Evolutionary conservation across 1,140 invertebrate genomes (phyloP), one percentile per base, ranked within the genome.

Genomic region (Paralvinella palmiformis): DNA sequence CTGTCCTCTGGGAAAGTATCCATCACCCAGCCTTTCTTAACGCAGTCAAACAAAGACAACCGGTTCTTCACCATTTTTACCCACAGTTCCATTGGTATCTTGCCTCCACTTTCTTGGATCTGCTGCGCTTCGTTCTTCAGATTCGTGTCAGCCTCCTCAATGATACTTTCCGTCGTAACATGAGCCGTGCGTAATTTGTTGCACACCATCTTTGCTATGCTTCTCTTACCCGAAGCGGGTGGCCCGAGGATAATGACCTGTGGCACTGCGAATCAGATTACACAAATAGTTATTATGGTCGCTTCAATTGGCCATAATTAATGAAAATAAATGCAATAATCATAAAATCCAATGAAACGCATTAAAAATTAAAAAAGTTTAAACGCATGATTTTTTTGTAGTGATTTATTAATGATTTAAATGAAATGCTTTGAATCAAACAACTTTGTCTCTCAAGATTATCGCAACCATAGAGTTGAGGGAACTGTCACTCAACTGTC

Each of bases 1-100:
- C 77, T 66, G 7, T 74, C 78, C 58, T 77, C 69, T 5, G 79
- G 79, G 67, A 81, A 80, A 27, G 74, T 73, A 61, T 78, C 78
- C 65, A 81, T 60, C 7, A 81, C 72, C 76, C 77, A 81, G 22
- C 80, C 80, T 59, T 78, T 77, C 59, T 76, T 77, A 7, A 75
- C 70, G 69, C 75, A 77, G 63, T 81, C 80, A 71, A 72, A 73
- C 32, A 76, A 58, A 37, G 75, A 69, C 59, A 78, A 61, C 31
- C 62, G 48, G 20, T 73, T 71, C 61, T 68, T 67, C 6, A 80
- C 65, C 17, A 79, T 71, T 58, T 72, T 68, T 15, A 72, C 59
- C 78, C 76, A 80, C 20, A 79, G 45, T 15, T 73, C 71, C n/a
- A 71, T 73, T 41, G 77, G 76, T 20, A 81, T 45, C 20, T 53